Evolutionary conservation across 37 sponge, comb jelly and placozoan species (phyloP).

Genomic region (Chondrosia reniformis): DNA sequence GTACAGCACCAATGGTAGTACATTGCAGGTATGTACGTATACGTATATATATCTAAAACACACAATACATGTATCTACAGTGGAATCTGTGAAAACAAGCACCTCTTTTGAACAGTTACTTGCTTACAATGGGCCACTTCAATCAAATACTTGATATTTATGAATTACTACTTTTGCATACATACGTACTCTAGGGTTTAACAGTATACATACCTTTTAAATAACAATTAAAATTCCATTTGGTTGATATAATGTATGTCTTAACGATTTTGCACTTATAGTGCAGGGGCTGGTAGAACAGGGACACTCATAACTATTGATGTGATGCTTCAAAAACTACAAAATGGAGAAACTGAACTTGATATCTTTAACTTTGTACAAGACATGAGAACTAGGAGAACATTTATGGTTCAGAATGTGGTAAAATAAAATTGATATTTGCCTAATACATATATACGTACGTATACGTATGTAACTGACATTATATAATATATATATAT

Average conservation of each 20-base stretch:
- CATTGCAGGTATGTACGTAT: conserved; percentile 10
- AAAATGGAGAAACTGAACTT: conserved; percentile 18
- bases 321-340: conserved; percentile 39
- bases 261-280: not conserved
- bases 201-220: not conserved
- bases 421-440: conserved; percentile 25
- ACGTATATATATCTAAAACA: too few species aligned
- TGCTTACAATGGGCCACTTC: not conserved
- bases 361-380: conserved; percentile 41
- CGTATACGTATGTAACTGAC: too few species aligned
- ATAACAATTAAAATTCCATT: too few species aligned
- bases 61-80: too few species aligned
- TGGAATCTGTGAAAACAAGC: not conserved
- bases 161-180: not conserved
- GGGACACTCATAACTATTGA: conserved; percentile 67
- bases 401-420: conserved; percentile 67
- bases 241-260: too few species aligned
- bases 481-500: too few species aligned
- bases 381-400: conserved; percentile 52
- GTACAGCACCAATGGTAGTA: conserved; percentile 12
- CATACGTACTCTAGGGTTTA: not conserved
- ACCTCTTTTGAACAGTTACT: not conserved
- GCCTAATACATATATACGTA: too few species aligned
- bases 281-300: conserved; percentile 85
- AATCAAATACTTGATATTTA: not conserved